Conservation (phyloP, 1,140 invertebrate genomes). For the Drosophila ercepeae region DNA sequence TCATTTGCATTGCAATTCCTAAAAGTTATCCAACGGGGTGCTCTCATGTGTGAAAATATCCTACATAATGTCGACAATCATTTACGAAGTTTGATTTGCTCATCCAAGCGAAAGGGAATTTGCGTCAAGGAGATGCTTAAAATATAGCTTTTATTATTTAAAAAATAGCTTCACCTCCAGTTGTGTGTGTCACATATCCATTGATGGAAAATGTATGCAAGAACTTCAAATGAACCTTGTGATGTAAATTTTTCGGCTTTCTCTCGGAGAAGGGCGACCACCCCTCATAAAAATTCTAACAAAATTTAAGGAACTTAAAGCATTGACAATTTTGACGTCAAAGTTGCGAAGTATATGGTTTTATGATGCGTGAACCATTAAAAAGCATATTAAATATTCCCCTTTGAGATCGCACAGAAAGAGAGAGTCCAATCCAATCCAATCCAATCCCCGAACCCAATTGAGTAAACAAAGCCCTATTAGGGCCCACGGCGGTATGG, state of each 20-base stretch:
- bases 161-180: too few species aligned
- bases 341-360: conserved; percentile 46
- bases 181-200: too few species aligned
- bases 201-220: conserved; percentile 46
- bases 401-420: conserved; percentile 64
- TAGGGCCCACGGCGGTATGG: conserved; percentile 57
- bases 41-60: conserved; percentile 27
- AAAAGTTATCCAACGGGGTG: conserved; percentile 27
- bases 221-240: conserved; percentile 66
- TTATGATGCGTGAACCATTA: conserved; percentile 78
- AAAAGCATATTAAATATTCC: conserved; percentile 69
- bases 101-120: conserved; percentile 24
- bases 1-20: conserved; percentile 45
- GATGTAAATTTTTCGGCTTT: conserved; percentile 53
- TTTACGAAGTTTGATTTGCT: conserved; percentile 25
- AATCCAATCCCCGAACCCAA: conserved; percentile 30
- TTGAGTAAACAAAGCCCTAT: conserved; percentile 43
- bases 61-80: conserved; percentile 13
- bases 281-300: conserved; percentile 4
- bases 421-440: too few species aligned
- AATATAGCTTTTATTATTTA: not conserved
- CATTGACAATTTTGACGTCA: conserved; percentile 43
- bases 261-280: conserved; percentile 7
- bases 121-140: conserved; percentile 25
- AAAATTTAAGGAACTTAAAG: conserved; percentile 50